phyloP scores from a whole-genome alignment of 2,888 invertebrate species.

The Syrphus vitripennis region DNA sequence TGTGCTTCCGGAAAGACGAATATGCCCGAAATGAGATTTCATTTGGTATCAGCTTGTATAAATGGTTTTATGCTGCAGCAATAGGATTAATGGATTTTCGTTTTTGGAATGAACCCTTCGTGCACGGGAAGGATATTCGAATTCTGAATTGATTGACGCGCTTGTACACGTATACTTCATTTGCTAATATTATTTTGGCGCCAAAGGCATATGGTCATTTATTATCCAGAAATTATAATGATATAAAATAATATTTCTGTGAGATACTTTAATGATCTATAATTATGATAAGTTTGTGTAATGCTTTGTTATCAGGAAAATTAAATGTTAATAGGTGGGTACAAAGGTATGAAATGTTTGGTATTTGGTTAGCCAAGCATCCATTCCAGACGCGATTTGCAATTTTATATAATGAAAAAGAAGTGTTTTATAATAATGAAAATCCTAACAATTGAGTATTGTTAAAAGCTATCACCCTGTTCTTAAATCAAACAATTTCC shows the following conservation, averaged over 20 bases:
- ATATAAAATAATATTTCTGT: conserved; percentile 37
- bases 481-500: no score
- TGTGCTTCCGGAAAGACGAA: conserved; percentile 49
- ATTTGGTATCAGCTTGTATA: conserved; percentile 4
- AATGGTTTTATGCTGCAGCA: conserved; percentile 11
- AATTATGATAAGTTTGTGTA: conserved; percentile 26
- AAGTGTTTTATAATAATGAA: no score
- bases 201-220: conserved; percentile 61
- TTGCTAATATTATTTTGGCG: conserved; percentile 50
- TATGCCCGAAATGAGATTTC: conserved; percentile 35
- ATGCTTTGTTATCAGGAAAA: neutral
- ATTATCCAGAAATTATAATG: neutral
- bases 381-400: no score
- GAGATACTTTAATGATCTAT: conserved; percentile 2
- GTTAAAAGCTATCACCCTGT: no score
- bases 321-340: no score
- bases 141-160: conserved; percentile 64
- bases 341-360: no score
- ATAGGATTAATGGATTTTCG: conserved; percentile 68
- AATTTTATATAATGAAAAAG: no score
- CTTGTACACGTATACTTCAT: neutral
- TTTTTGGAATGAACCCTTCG: conserved; percentile 57
- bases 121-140: conserved; percentile 61
- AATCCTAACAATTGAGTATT: no score
- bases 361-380: no score